phyloP scores from a whole-genome alignment of 2,797 vertebrate species.

The Mallotus villosus region DNA sequence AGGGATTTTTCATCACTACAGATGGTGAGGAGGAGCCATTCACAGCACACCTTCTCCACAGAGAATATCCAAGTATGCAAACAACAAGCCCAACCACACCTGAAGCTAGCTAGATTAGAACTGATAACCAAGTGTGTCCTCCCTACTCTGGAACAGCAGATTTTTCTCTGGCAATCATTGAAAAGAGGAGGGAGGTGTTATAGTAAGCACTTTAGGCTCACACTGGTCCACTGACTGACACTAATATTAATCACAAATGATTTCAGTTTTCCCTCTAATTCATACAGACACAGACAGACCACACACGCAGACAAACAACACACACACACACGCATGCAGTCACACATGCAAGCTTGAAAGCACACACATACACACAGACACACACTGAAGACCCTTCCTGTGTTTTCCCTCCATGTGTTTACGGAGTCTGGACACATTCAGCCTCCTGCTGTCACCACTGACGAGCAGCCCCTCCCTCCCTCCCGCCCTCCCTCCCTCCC shows the following conservation, averaged over 20 bases:
- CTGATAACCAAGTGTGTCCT: too few relatives aligned
- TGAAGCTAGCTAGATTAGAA: too few relatives aligned
- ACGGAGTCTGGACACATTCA: conserved; percentile 56
- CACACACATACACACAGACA: conserved; percentile 12
- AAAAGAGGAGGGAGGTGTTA: neutral
- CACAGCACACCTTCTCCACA: too few relatives aligned
- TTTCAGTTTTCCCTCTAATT: neutral
- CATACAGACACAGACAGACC: neutral
- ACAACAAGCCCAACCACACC: too few relatives aligned
- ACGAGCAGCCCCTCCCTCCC: conserved; percentile 54
- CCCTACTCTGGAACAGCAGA: neutral
- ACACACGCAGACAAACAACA: conserved; percentile 1
- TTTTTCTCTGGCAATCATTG: too few relatives aligned
- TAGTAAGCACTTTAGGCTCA: neutral
- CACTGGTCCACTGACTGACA: neutral
- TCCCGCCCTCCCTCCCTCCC: conserved; percentile 30
- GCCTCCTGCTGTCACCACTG: conserved; percentile 67
- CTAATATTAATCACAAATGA: neutral
- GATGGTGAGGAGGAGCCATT: neutral
- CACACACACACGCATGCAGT: conserved; percentile 10
- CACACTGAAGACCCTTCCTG: conserved; percentile 16
- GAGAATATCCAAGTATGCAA: too few relatives aligned
- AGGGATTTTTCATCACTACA: conserved; percentile 20
- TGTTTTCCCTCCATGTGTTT: conserved; percentile 22
- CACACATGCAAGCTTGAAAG: neutral